Evolutionary conservation across 2,113 vertebrate species (phyloP), one percentile per base, ranked within the genome.

Genomic region (Phoxinus phoxinus): DNA sequence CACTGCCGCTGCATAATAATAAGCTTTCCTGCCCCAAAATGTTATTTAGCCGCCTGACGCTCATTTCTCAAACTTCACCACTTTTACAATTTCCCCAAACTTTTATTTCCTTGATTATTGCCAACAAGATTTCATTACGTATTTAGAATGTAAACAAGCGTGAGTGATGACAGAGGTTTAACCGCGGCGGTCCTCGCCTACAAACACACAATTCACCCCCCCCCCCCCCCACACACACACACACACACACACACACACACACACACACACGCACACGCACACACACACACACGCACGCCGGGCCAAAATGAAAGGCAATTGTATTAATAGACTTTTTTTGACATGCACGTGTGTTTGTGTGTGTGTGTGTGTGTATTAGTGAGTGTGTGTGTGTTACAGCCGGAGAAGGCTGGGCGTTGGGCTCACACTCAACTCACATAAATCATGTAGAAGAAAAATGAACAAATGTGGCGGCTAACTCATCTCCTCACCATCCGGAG

Each of bases 41-140:
- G 97, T 97, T 99, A 99, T 99, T 99, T 98, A 97, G 96, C 96
- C 94, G 97, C 94, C 96, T 95, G 95, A 93, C 95, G 95, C 96
- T 98, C 98, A 99, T 99, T 98, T 97, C 98, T 99, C 98, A 99
- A 99, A 99, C 98, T 99, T 99, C 97, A 97, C 98, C 97, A 97
- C 97, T 98, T 98, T 99, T 97, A 98, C 97, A 98, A 98, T 98
- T 98, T 97, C 94, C 97, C 96, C 96, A 98, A 99, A 99, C 97
- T 99, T 99, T 99, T 98, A 99, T 99, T 99, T 96, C 97, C 97
- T 96, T 99, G 97, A 99, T 99, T 99, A 99, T 99, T 97, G 97
- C 97, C 97, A 98, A 98, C 98, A 98, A 95, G 98, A 98, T 99
- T 99, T 99, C 97, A 99, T 99, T 99, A 99, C 95, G 96, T 96